phyloP scores from a whole-genome alignment of 2,888 invertebrate species.

The Caenorhabditis zanzibari region DNA sequence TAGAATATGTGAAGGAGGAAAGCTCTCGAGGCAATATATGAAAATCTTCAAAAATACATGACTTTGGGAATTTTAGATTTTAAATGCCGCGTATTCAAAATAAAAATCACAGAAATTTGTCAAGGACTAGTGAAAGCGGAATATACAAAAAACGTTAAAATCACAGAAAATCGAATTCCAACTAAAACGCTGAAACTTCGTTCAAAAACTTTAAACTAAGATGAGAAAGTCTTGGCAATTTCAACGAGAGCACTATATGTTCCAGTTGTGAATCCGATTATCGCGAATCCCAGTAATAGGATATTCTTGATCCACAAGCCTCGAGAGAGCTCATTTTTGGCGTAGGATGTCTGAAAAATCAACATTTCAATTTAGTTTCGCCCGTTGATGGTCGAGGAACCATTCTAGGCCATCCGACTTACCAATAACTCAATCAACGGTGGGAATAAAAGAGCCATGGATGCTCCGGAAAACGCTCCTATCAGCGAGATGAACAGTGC shows the following conservation, averaged over 20 bases:
- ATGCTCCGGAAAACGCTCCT: constrained; percentile 92
- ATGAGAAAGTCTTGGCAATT: constrained; percentile 68
- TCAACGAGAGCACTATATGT: constrained; percentile 79
- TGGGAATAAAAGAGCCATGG: constrained; percentile 92
- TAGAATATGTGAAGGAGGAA: too few species aligned
- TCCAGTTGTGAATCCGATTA: constrained; percentile 82
- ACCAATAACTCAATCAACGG: constrained; percentile 90
- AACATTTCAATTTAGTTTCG: too few species aligned
- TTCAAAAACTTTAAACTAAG: not conserved
- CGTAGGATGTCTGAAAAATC: constrained; percentile 73
- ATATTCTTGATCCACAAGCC: constrained; percentile 76
- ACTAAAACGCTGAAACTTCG: constrained; percentile 36
- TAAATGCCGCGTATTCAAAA: too few species aligned
- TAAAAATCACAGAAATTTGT: not conserved
- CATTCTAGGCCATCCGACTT: not conserved
- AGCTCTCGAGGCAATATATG: not conserved
- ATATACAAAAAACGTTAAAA: constrained; percentile 1
- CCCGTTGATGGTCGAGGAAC: not conserved
- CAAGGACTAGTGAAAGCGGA: not conserved
- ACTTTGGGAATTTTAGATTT: too few species aligned
- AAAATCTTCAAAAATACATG: too few species aligned
- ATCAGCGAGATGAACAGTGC: constrained; percentile 93
- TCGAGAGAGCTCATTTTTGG: constrained; percentile 71
- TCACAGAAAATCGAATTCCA: constrained; percentile 3
- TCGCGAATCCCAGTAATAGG: constrained; percentile 75